Evolutionary conservation across 2,797 vertebrate genomes (phyloP).

Genomic region (Borostomias antarcticus): DNA sequence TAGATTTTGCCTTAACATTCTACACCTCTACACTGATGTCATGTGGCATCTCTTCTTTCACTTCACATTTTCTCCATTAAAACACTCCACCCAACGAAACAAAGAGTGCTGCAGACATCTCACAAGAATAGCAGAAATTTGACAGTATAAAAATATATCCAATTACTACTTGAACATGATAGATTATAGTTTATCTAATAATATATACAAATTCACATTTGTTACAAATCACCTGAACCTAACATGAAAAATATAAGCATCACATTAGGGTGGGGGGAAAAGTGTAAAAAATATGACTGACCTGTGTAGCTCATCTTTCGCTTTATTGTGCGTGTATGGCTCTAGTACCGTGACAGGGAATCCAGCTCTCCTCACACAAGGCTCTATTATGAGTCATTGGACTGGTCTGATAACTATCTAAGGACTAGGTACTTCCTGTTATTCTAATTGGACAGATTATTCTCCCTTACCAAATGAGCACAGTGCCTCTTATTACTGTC

Average conservation of each 20-base stretch:
- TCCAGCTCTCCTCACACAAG: slow-evolving; percentile 46
- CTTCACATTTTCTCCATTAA: too few relatives aligned
- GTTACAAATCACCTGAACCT: not conserved
- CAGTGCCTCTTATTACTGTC: too few relatives aligned
- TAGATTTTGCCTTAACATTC: too few relatives aligned
- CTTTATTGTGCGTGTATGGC: slow-evolving; percentile 35
- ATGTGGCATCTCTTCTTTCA: too few relatives aligned
- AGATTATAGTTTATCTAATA: not conserved
- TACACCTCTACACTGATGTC: too few relatives aligned
- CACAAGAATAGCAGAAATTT: too few relatives aligned
- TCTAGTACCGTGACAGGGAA: slow-evolving; percentile 38
- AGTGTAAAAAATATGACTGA: slow-evolving; percentile 43
- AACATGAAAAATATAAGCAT: not conserved
- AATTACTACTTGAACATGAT: not conserved
- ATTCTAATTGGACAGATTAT: slow-evolving; percentile 30
- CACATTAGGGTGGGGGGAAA: slow-evolving; percentile 3
- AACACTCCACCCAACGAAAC: too few relatives aligned
- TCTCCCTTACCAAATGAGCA: not conserved
- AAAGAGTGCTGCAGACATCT: too few relatives aligned
- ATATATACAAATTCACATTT: not conserved
- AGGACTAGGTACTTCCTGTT: slow-evolving; percentile 59
- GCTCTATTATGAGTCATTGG: slow-evolving; percentile 30
- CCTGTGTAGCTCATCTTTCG: slow-evolving; percentile 69
- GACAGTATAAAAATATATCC: too few relatives aligned
- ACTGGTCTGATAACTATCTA: slow-evolving; percentile 49